Base-by-base conservation (phyloP, 2,797 vertebrate genomes). In the Hozukius guyotensis region DNA sequence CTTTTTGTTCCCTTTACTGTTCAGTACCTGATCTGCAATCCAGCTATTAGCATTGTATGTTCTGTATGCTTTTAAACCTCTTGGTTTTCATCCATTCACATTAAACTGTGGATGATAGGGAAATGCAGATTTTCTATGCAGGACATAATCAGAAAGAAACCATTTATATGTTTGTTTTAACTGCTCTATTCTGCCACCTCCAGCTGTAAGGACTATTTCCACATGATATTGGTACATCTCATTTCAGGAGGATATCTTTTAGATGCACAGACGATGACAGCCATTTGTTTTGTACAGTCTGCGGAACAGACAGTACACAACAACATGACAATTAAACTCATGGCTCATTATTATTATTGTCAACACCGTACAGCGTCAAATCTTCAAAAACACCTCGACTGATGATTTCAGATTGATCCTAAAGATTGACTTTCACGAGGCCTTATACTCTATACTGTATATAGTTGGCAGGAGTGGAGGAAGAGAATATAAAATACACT, bases 201-300 rank as follows among this genome's bases (percentile, higher is more conserved):
- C 16, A 56, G 9, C 67, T 25, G 3, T 60, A 29, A 16, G 1
- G 6, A 31, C 13, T 42, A 55, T 42, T 52, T 36, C 22, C 1
- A 46, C 0, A 3, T 31, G 9, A 36, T 68, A 38, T 29, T 67
- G 57, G 11, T 18, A 20, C n/a, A 53, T 49, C 24, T n/a, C 9
- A 46, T 74, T 62, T 46, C 8, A 66, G 20, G n/a, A 56, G 14
- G 10, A 53, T 52, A 18, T 36, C 4, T 53, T 36, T 57, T 46
- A 29, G 5, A 32, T 52, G 52, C 8, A 46, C 16, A 22, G 34
- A 52, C 12, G 29, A 68, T 77, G 80, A 77, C 36, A 69, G 59
- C 14, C 10, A 52, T 57, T 57, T 65, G 49, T 73, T 78, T 57
- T 75, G 60, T 74, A 74, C 22, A 72, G 63, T 68, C 68, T 77